A percentile compares a stretch with the other conserved stretches of the same genome.
These are phyloP conservation scores for Pseudopleuronectes americanus DNA, from an alignment of 2,797 vertebrate species.

Conservation along the genomic window DNA sequence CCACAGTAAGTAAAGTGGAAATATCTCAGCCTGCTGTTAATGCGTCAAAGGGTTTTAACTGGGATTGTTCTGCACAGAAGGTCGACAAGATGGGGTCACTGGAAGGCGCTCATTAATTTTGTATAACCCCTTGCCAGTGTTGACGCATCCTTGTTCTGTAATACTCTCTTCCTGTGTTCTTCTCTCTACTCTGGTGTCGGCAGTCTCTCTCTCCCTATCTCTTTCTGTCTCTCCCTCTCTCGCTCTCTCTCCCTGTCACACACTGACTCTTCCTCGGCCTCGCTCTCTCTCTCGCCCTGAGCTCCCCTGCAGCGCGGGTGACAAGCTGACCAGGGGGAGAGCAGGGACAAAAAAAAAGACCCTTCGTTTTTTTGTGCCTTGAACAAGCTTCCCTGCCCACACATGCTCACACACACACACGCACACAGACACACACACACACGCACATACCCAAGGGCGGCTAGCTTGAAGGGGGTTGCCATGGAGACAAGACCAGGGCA, in stretches of 20 bases:
- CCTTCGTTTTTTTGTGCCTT: slow-evolving; percentile 67
- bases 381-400: slow-evolving; percentile 76
- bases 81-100: slow-evolving; percentile 36
- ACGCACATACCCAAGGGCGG: slow-evolving; percentile 77
- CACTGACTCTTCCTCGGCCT: slow-evolving; percentile 4
- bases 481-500: slow-evolving; percentile 83
- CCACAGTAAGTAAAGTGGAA: not conserved
- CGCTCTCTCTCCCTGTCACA: slow-evolving; percentile 14
- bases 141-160: slow-evolving; percentile 40
- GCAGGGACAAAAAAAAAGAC: slow-evolving; percentile 65
- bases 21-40: not conserved
- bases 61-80: slow-evolving; percentile 22
- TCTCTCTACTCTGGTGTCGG: slow-evolving; percentile 8
- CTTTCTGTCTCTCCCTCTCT: slow-evolving; percentile 4
- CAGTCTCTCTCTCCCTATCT: not conserved
- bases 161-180: slow-evolving; percentile 13
- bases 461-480: slow-evolving; percentile 84
- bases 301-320: slow-evolving; percentile 68
- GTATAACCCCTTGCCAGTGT: slow-evolving; percentile 30
- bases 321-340: slow-evolving; percentile 70
- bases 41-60: not conserved
- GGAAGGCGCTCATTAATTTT: slow-evolving; percentile 56
- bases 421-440: slow-evolving; percentile 53
- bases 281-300: slow-evolving; percentile 48
- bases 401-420: slow-evolving; percentile 49